A percentile compares a stretch with the other conserved stretches of the same genome.
Conservation (phyloP, 2,888 invertebrate species). For the Galeopsomyia nigrocyanea region DNA sequence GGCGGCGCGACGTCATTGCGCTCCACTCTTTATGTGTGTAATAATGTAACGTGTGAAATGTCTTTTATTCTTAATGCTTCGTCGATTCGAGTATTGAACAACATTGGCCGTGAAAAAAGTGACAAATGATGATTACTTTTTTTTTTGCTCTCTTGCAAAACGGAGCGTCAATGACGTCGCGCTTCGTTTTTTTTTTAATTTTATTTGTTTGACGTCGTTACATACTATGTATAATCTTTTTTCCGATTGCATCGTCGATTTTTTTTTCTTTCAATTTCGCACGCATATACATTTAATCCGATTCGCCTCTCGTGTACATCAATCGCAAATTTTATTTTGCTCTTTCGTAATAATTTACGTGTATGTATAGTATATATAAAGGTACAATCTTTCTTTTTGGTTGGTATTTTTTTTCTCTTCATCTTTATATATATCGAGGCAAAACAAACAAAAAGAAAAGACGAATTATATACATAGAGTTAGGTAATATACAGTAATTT, state of each 20-base stretch:
- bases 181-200: conserved; percentile 24
- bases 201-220: conserved; percentile 16
- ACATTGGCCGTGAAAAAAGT: conserved; percentile 28
- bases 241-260: conserved; percentile 36
- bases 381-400: conserved; percentile 59
- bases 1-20: conserved; percentile 32
- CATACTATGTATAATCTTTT: conserved; percentile 37
- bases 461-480: conserved; percentile 54
- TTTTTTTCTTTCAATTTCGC: conserved; percentile 6
- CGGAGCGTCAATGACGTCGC: conserved; percentile 39
- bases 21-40: conserved; percentile 6
- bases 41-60: no score
- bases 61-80: no score
- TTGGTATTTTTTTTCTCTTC: conserved; percentile 43
- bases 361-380: conserved; percentile 56
- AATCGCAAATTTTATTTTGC: conserved; percentile 24
- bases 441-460: conserved; percentile 35
- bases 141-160: conserved; percentile 20
- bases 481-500: conserved; percentile 65
- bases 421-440: conserved; percentile 41
- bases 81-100: no score
- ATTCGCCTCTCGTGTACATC: conserved; percentile 5
- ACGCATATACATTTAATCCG: conserved; percentile 10
- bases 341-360: conserved; percentile 39
- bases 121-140: conserved; percentile 25